Evolutionary conservation across 1,140 invertebrate genomes (phyloP).

Genomic region (Psilanteris sp.): DNA sequence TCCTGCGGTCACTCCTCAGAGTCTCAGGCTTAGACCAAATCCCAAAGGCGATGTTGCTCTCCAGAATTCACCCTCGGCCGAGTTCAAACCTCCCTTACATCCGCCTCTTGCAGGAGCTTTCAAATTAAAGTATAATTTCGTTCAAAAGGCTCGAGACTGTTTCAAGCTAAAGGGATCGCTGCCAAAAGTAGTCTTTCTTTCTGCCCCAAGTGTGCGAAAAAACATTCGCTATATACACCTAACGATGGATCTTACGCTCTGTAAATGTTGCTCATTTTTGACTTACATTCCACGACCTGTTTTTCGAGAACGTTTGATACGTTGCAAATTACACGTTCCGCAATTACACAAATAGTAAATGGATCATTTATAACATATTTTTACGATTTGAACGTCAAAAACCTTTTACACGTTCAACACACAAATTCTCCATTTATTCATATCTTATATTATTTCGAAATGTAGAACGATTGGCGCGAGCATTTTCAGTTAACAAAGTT

Average conservation of each 20-base stretch:
- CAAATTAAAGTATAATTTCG: constrained; percentile 77
- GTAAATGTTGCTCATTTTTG: constrained; percentile 50
- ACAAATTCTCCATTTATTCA: neutral
- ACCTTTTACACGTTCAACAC: neutral
- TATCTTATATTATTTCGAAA: constrained; percentile 12
- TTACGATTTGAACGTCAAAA: neutral
- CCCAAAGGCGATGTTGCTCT: constrained; percentile 73
- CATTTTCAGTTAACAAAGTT: constrained; percentile 1
- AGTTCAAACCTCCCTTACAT: constrained; percentile 65
- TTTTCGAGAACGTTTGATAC: constrained; percentile 1
- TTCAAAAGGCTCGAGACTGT: constrained; percentile 69
- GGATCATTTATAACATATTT: neutral
- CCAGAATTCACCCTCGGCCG: constrained; percentile 64
- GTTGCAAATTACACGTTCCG: constrained; percentile 10
- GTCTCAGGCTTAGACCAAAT: constrained; percentile 66
- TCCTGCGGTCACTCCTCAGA: constrained; percentile 74
- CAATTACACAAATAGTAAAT: neutral
- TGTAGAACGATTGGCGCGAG: neutral
- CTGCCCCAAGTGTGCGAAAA: constrained; percentile 50
- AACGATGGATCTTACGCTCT: constrained; percentile 28
- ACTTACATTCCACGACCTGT: neutral
- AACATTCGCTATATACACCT: constrained; percentile 46
- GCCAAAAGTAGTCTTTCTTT: constrained; percentile 60
- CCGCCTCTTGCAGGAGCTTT: constrained; percentile 70
- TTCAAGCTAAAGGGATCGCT: constrained; percentile 68